Percentiles rank a stretch among this genome's conserved stretches.
phyloP scores from a whole-genome alignment of 2,113 vertebrate species.

The Perca schrenkii region DNA sequence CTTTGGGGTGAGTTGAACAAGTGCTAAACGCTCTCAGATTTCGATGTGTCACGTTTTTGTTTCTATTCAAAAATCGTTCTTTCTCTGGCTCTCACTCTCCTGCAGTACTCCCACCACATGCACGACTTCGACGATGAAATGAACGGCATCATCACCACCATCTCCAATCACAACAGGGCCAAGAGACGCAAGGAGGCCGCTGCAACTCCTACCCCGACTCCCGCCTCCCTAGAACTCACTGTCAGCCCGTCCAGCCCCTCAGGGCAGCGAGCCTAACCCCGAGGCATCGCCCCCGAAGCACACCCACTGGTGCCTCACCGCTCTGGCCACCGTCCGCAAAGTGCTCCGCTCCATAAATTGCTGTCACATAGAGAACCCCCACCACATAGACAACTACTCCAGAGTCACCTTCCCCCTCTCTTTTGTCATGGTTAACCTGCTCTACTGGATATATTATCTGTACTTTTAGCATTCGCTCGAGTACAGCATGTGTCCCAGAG shows the following conservation, averaged over 20 bases:
- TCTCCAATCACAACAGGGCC: conserved; percentile 76
- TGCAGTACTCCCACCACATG: conserved; percentile 82
- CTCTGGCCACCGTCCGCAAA: conserved; percentile 81
- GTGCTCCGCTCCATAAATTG: conserved; percentile 84
- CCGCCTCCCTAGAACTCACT: conserved; percentile 62
- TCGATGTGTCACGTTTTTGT: neutral
- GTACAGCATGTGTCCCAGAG: conserved; percentile 39
- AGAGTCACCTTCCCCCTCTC: conserved; percentile 90
- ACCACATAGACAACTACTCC: conserved; percentile 95
- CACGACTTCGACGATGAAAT: conserved; percentile 86
- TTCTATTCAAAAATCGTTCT: neutral
- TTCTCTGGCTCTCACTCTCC: neutral
- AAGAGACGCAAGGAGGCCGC: conserved; percentile 79
- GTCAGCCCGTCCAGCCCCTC: conserved; percentile 77
- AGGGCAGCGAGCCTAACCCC: conserved; percentile 72
- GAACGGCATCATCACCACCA: conserved; percentile 87
- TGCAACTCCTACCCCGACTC: conserved; percentile 24
- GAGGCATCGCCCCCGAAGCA: conserved; percentile 74
- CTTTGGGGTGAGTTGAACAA: conserved; percentile 33
- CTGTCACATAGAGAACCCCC: conserved; percentile 90
- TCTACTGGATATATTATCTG: conserved; percentile 95
- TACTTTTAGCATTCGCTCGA: conserved; percentile 85
- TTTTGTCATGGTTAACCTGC: conserved; percentile 91
- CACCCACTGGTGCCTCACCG: conserved; percentile 73
- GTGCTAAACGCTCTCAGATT: neutral